Base-by-base conservation (phyloP, 2,888 invertebrate genomes). In the Abrostola tripartita region DNA sequence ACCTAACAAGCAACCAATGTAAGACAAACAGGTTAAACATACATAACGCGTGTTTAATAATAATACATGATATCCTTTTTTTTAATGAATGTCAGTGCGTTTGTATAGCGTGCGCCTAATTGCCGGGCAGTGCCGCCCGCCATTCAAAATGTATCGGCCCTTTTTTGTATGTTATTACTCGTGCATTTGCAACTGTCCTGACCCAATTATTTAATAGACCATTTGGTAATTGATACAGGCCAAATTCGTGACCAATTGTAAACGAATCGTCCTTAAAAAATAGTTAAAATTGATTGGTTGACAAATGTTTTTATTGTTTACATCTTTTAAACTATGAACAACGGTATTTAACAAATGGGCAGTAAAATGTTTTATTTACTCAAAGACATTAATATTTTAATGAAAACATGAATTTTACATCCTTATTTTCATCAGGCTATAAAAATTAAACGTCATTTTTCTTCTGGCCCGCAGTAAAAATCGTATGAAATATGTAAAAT, bases 71-170 rank as follows among this genome's bases (percentile, higher is more conserved):
- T 71, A 61, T 68, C 64, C 68, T 74, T 79, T 81, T 68, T 75
- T 51, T n/a, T 51, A 53, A n/a, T 41, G 65, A 79, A 73, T 79
- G 71, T 76, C 76, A 68, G 71, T 66, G 61, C 68, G 72, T 79
- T 75, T 74, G 74, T 24, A 71, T 88, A 76, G 83, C 84, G 82
- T 85, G 85, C 74, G 58, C 61, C 70, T 88, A 85, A 88, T 85
- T 87, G 82, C 76, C 47, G 72, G 63, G 57, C 70, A 35, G 61
- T 55, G 69, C 61, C 64, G 74, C 76, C 78, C 61, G 68, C 76
- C 69, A 78, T 79, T 81, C 74, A 79, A 80, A 79, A 81, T 81
- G 71, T 79, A 85, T 82, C 72, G 77, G 69, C 59, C 75, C 71
- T 81, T 78, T 79, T 76, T 68, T 65, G 44, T 52, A 14, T 35